phyloP scores from a whole-genome alignment of 2,888 invertebrate species.

The Hecatera dysodea region DNA sequence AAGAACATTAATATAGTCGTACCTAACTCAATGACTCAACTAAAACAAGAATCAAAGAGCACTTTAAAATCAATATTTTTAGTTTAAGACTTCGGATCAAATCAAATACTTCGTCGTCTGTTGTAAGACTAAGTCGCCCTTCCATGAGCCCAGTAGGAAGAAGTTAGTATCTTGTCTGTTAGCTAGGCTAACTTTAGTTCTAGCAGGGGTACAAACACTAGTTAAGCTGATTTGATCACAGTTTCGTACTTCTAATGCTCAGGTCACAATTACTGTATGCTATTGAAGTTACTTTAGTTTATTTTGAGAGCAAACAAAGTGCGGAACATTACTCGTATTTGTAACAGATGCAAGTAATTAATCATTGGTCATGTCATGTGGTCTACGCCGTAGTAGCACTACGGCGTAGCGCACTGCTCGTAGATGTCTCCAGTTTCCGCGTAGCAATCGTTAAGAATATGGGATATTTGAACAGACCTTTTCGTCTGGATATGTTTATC shows the following conservation, averaged over 20 bases:
- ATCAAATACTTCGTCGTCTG: constrained; percentile 45
- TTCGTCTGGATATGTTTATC: background rate
- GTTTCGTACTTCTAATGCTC: constrained; percentile 51
- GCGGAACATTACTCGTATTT: constrained; percentile 21
- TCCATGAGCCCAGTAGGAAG: constrained; percentile 42
- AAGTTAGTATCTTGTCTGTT: constrained; percentile 57
- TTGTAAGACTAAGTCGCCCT: constrained; percentile 45
- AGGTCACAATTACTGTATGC: constrained; percentile 36
- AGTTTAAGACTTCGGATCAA: constrained; percentile 35
- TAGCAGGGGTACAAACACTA: constrained; percentile 53
- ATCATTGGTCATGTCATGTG: constrained; percentile 28
- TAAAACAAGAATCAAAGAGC: constrained; percentile 27
- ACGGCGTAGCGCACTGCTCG: constrained; percentile 29
- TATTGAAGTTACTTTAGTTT: constrained; percentile 29
- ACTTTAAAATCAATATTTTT: constrained; percentile 45
- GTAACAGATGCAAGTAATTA: constrained; percentile 49
- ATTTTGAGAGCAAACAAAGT: constrained; percentile 35
- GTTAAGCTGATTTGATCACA: constrained; percentile 56
- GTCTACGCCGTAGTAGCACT: constrained; percentile 38
- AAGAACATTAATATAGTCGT: constrained; percentile 2
- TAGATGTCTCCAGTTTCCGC: constrained; percentile 29
- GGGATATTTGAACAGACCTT: background rate
- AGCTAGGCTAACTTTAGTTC: constrained; percentile 52
- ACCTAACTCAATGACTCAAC: constrained; percentile 2
- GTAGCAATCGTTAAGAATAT: constrained; percentile 9